A percentile compares a stretch with the other conserved stretches of the same genome.
Conservation (phyloP, 1,140 invertebrate genomes). For the Temnothorax nylanderi region DNA sequence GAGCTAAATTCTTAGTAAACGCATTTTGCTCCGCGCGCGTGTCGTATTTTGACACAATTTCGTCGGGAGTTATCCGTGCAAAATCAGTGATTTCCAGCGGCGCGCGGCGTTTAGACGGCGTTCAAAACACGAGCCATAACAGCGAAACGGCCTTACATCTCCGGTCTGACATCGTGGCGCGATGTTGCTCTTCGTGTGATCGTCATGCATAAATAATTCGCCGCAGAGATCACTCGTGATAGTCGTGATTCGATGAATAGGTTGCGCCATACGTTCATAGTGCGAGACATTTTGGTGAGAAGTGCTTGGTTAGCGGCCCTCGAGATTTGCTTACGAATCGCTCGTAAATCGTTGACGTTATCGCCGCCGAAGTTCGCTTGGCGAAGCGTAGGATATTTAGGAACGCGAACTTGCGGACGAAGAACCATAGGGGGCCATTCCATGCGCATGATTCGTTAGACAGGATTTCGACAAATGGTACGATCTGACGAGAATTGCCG, state of each 20-base stretch:
- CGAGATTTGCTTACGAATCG: constrained; percentile 53
- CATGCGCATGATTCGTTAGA: constrained; percentile 33
- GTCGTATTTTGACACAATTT: neutral
- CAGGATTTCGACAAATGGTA: constrained; percentile 16
- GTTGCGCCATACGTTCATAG: neutral
- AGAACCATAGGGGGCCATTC: neutral
- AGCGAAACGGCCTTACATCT: neutral
- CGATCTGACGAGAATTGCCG: constrained; percentile 22
- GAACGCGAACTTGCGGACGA: constrained; percentile 27
- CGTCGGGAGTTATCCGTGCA: neutral
- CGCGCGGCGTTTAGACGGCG: no score
- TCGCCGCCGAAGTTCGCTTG: constrained; percentile 23
- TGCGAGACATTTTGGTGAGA: constrained; percentile 32
- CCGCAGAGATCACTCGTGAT: constrained; percentile 27
- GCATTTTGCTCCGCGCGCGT: neutral
- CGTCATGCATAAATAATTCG: constrained; percentile 20
- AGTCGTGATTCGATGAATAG: constrained; percentile 40
- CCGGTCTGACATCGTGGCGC: neutral
- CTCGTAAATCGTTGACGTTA: constrained; percentile 55
- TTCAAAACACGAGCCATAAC: neutral
- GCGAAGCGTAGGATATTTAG: constrained; percentile 26
- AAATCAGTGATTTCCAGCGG: neutral
- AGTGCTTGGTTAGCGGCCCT: constrained; percentile 22
- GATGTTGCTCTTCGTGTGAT: neutral
- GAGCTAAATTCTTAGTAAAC: neutral